Evolutionary conservation across 2,888 invertebrate genomes (phyloP), one percentile per base, ranked within the genome.

Genomic region (Platycheirus albimanus): DNA sequence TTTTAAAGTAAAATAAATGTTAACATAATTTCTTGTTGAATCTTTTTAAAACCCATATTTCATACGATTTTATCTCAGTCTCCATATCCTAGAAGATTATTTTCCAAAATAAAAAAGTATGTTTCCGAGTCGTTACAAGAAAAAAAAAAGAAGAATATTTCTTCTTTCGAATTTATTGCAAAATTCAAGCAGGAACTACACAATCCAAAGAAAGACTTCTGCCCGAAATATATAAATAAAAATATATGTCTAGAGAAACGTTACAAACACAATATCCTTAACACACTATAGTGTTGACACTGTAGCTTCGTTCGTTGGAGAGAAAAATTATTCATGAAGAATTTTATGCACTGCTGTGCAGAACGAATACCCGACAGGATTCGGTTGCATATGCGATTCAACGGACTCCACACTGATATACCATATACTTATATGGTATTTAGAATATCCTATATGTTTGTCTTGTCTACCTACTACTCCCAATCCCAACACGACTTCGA

Each of bases 311-410:
- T 70, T 72, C 72, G 49, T 54, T 17, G 52, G 61, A 43, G 72
- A 41, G 69, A 79, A 84, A 85, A 85, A 83, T 85, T 85, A 85
- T 85, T 84, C 85, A 86, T 85, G 83, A 84, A 80, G 83, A 85
- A 85, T 86, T 86, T 86, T 85, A 86, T 86, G 86, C 86, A 85
- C 85, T 79, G 66, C 81, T 66, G 85, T 85, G 86, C 86, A 76
- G 85, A 85, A 86, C 85, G 78, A 74, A 78, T 67, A 76, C 74
- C 77, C 77, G 72, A 78, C 78, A 77, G 69, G 70, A 84, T 79
- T 84, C 74, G 72, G 70, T 74, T 75, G 70, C 70, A 70, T n/a
- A n/a, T 75, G 70, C 70, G 70, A 83, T 83, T 78, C 71, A 67
- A 61, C 74, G n/a, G 63, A 70, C 56, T 79, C 70, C 38, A 13